Percentiles rank a stretch among this genome's conserved stretches.
Evolutionary conservation across 2,113 vertebrate genomes (phyloP).

Genomic region (Columba janthina): DNA sequence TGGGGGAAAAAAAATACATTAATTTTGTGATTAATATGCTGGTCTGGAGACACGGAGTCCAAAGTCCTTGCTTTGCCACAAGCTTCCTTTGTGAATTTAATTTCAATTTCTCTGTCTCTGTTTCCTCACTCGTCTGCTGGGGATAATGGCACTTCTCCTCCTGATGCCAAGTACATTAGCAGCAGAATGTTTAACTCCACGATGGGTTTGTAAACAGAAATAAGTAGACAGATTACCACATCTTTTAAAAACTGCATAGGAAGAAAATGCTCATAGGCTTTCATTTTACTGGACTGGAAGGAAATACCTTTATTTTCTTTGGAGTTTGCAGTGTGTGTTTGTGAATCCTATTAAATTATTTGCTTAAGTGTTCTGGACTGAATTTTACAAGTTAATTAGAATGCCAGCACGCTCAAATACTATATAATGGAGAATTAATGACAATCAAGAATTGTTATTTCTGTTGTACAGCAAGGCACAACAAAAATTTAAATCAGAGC

Average conservation of each 20-base stretch:
- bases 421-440: neutral
- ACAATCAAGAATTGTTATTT: neutral
- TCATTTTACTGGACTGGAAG: neutral
- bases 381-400: conserved; percentile 25
- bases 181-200: neutral
- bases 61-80: neutral
- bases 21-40: neutral
- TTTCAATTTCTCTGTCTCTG: neutral
- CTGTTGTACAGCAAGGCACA: neutral
- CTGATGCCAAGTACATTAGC: conserved; percentile 28
- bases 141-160: conserved; percentile 27
- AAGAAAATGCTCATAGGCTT: neutral
- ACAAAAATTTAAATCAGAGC: neutral
- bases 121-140: conserved; percentile 12
- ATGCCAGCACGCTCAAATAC: neutral
- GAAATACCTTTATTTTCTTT: neutral
- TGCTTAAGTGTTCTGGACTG: neutral
- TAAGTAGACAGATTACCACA: neutral
- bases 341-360: neutral
- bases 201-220: neutral
- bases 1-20: neutral
- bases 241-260: neutral
- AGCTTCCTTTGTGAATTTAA: conserved; percentile 8
- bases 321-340: neutral
- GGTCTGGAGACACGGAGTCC: neutral